Base-by-base conservation (phyloP, 2,888 invertebrate species). In the Argyra leucocephala region DNA sequence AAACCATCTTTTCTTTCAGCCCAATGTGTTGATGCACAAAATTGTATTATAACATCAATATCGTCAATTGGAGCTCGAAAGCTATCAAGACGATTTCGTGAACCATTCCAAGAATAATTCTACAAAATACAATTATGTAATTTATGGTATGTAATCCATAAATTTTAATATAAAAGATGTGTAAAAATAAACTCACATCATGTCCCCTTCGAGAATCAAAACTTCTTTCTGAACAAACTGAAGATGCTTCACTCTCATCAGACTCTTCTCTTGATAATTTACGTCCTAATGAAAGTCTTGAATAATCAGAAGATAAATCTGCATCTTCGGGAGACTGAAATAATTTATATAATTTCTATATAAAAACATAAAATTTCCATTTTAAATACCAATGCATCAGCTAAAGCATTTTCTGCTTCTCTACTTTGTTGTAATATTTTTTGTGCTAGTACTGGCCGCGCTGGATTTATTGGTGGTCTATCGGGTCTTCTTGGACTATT, bases 1-100 rank as follows among this genome's bases (percentile, higher is more conserved):
- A 98, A 84, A 21, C 97, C 98, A 73, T 98, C 97, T 78, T 96
- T 96, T 66, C 97, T 81, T 76, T 98, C 97, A 57, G 91, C 89
- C 95, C 96, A 96, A 74, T 93, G 91, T 26, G 91, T 90, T 75
- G 91, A 91, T 64, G 91, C 90, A 78, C 96, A 91, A 71, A 90
- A 86, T 57, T 88, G 87, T 69, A 96, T 89, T 74, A 96, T 94
- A 73, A 91, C 90, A 70, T 85, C 86, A 70, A 92, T 89, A 75
- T 91, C 90, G 84, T 94, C 85, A 70, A 83, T 84, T 0, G 84
- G 81, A 0, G 84, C 82, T 1, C 84, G 82, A 59, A 82, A 82
- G 75, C 83, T 84, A 73, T 89, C 88, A 68, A 90, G 83, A 60
- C 91, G 86, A 73, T 86, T 86, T 74, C 87, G 88, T 18, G 91